phyloP scores from a whole-genome alignment of 2,888 invertebrate genomes.

The Cheilosia impressa region DNA sequence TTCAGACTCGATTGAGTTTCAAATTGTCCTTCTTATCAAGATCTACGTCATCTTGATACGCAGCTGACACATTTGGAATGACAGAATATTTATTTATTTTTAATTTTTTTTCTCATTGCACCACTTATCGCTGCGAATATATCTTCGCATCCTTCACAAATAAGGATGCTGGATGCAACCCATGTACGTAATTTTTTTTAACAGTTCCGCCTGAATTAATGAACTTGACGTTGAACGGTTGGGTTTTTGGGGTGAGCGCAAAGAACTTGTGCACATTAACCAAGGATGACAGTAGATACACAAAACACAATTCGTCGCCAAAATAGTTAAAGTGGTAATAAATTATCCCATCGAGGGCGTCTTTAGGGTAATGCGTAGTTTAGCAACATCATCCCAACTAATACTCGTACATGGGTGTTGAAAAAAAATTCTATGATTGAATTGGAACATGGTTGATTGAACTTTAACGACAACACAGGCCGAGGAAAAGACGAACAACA shows the following conservation, averaged over 20 bases:
- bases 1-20: constrained; percentile 82
- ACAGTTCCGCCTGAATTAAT: constrained; percentile 68
- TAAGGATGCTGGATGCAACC: not conserved
- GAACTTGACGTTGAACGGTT: constrained; percentile 53
- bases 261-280: constrained; percentile 50
- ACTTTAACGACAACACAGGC: constrained; percentile 66
- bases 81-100: constrained; percentile 74
- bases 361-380: constrained; percentile 69
- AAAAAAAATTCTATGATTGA: constrained; percentile 76
- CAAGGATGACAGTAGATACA: constrained; percentile 70
- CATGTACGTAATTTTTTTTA: constrained; percentile 32
- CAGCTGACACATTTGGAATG: constrained; percentile 62
- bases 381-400: constrained; percentile 77
- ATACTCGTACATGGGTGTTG: constrained; percentile 80
- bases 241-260: constrained; percentile 43
- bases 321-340: constrained; percentile 75
- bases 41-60: constrained; percentile 80
- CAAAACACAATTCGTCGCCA: constrained; percentile 68
- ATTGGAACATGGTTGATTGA: constrained; percentile 76
- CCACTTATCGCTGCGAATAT: constrained; percentile 61
- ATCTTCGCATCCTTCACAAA: constrained; percentile 46
- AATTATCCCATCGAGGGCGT: constrained; percentile 73
- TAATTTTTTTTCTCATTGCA: constrained; percentile 69
- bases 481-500: not conserved
- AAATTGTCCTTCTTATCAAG: constrained; percentile 83